A percentile compares a stretch with the other conserved stretches of the same genome.
phyloP scores from a whole-genome alignment of 1,140 invertebrate genomes.

The Dinoponera quadriceps region DNA sequence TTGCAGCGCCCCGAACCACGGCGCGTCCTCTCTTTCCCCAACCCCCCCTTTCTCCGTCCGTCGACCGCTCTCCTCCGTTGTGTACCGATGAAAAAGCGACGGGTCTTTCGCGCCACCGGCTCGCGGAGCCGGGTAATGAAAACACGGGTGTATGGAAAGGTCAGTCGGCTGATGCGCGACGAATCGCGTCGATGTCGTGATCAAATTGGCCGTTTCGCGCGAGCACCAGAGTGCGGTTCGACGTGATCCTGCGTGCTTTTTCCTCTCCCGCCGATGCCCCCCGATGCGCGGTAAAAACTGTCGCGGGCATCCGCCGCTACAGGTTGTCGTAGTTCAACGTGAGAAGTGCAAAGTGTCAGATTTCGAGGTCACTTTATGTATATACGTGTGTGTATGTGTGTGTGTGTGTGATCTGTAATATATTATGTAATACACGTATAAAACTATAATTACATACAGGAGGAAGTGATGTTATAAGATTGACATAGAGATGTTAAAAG shows the following conservation, averaged over 20 bases:
- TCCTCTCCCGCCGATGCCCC: neutral
- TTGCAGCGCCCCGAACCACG: conserved; percentile 65
- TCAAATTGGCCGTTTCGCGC: neutral
- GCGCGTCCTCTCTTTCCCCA: conserved; percentile 33
- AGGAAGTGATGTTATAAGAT: too few relatives aligned
- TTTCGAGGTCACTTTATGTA: too few relatives aligned
- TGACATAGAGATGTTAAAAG: too few relatives aligned
- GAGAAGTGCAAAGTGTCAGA: too few relatives aligned
- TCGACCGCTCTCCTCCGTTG: too few relatives aligned
- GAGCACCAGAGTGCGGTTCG: neutral
- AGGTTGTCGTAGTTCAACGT: too few relatives aligned
- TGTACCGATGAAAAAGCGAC: conserved; percentile 34
- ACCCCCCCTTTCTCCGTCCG: neutral
- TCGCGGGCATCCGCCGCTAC: too few relatives aligned
- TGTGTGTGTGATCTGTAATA: too few relatives aligned
- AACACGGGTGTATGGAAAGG: conserved; percentile 32
- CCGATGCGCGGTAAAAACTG: neutral
- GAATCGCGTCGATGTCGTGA: conserved; percentile 24
- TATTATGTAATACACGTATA: neutral
- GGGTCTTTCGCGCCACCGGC: conserved; percentile 23
- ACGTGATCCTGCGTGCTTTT: neutral
- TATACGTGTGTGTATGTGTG: too few relatives aligned
- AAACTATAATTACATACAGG: too few relatives aligned
- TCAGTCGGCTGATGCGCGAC: conserved; percentile 5
- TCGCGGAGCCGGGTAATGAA: conserved; percentile 1